Conservation (phyloP, 1,140 invertebrate genomes). For the Drosophila littoralis region DNA sequence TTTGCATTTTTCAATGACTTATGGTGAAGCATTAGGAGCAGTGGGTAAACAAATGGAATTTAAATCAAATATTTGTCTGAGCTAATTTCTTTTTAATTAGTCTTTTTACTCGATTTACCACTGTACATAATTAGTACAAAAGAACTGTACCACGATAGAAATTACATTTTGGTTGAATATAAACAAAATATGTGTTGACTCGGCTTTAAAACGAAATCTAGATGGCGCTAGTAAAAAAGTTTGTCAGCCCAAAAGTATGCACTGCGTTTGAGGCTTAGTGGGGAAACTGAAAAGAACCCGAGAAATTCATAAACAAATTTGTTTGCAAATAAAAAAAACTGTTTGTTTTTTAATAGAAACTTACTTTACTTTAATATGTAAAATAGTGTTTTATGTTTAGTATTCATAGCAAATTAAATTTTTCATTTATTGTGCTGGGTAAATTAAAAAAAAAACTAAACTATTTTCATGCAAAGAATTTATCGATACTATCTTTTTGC, state of each 20-base stretch:
- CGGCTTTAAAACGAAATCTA: background rate
- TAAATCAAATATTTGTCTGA: background rate
- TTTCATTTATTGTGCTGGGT: too few species aligned
- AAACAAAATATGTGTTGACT: background rate
- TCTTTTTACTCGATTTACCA: background rate
- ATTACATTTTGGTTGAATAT: background rate
- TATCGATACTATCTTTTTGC: too few species aligned
- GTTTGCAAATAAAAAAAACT: too few species aligned
- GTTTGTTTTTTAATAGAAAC: too few species aligned
- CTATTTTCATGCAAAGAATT: too few species aligned
- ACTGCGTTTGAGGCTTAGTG: background rate
- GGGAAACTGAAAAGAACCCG: background rate
- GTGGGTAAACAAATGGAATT: background rate
- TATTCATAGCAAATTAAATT: too few species aligned
- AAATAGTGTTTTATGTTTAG: background rate
- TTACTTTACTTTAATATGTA: background rate
- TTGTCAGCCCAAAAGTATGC: slow-evolving; percentile 18
- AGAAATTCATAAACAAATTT: background rate
- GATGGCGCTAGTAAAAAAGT: slow-evolving; percentile 7
- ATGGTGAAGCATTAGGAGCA: background rate
- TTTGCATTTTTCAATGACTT: background rate
- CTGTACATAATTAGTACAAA: background rate
- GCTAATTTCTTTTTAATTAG: too few species aligned
- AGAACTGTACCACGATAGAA: background rate
- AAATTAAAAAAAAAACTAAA: too few species aligned